Base-by-base conservation (phyloP, 2,797 vertebrate genomes). In the Trachurus trachurus region DNA sequence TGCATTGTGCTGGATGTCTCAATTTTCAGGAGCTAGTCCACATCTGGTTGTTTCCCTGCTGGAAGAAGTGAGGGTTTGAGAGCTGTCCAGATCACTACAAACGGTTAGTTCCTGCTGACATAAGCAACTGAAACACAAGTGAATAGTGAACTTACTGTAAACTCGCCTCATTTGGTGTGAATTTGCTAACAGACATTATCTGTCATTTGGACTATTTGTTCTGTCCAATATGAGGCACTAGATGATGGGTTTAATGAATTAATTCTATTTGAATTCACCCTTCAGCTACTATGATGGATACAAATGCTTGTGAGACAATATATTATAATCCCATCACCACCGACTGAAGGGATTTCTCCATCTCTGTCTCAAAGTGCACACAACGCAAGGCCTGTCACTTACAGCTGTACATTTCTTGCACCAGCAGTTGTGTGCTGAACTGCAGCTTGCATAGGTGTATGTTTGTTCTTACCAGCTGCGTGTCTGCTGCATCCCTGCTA, bases 1-100 rank as follows among this genome's bases (percentile, higher is more conserved):
- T 53, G 81, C 64, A 80, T 86, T 88, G 83, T 85, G 69, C 71
- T 70, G 67, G 64, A 65, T 77, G 78, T 78, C 61, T 88, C 74
- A 72, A 49, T 81, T 81, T 81, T 45, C 72, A 61, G 22, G 59
- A 85, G 70, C 52, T 61, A 15, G 68, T 82, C 49, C 75, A 68
- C 81, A 77, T 79, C 63, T 76, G 58, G 63, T 74, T 74, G 68
- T 83, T 82, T 57, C 39, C 71, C 37, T 71, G 78, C 58, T 47
- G 71, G 57, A 59, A 74, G 72, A 83, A 71, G 82, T 61, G 57
- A 80, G 72, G 77, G 63, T 86, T 88, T 81, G 56, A 71, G 68
- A 59, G 65, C 75, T 34, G 31, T 49, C 71, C 68, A 67, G 68
- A 68, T 70, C 72, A 67, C 50, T 52, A 71, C 42, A 85, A 73